A percentile compares a stretch with the other conserved stretches of the same genome.
Conservation (phyloP, 2,113 vertebrate species). For the Anthoscopus minutus region DNA sequence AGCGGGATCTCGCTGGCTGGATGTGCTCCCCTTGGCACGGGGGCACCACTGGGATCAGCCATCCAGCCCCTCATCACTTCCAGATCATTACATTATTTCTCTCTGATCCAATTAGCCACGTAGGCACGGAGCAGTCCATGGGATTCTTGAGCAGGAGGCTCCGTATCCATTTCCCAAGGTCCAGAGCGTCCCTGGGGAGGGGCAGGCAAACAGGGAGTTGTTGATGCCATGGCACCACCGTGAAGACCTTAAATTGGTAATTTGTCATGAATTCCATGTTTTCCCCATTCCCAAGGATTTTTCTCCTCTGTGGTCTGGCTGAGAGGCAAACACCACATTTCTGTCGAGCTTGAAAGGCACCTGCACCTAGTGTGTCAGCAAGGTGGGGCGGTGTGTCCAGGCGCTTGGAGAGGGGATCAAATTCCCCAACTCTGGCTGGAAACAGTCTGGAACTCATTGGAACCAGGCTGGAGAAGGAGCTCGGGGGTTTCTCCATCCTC, state of each 20-base stretch:
- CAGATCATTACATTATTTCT: background rate
- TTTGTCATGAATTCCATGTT: background rate
- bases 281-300: background rate
- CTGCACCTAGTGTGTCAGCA: background rate
- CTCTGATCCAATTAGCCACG: background rate
- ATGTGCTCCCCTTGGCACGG: fast-evolving
- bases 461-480: background rate
- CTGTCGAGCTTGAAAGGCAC: fast-evolving
- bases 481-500: fast-evolving
- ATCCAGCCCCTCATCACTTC: background rate
- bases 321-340: background rate
- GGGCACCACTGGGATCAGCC: background rate
- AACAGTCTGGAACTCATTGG: background rate
- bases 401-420: background rate
- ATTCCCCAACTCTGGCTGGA: background rate
- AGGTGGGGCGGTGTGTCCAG: background rate
- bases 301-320: background rate
- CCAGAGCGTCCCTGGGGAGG: background rate
- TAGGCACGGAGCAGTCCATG: background rate
- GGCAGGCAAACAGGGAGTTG: background rate
- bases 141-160: background rate
- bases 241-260: fast-evolving
- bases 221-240: no score
- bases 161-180: background rate
- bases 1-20: background rate